Base-by-base conservation (phyloP, 2,888 invertebrate species). In the Hypomecis atomaria region DNA sequence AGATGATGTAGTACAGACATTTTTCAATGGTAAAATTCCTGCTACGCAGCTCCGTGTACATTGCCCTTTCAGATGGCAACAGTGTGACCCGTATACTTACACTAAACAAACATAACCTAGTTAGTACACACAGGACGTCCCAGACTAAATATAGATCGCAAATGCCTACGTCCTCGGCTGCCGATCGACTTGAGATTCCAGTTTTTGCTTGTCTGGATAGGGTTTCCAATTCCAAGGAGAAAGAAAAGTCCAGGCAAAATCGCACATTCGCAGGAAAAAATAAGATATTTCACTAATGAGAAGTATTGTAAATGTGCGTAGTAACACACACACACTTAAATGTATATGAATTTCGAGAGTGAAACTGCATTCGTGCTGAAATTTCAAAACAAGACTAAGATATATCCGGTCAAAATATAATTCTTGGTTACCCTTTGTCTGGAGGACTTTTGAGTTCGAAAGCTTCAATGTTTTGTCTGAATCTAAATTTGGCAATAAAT, bases 111-210 rank as follows among this genome's bases (percentile, higher is more conserved):
- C 37, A 9, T 45, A 44, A 10, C n/a, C n/a, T 11, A 37, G 37
- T 47, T 11, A 47, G 33, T 44, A 55, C 54, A 38, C 42, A 42
- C 10, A 61, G n/a, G 49, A 37, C 50, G 59, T 55, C 56, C 8
- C 50, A 36, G 59, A 40, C 64, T 65, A 65, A 37, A 65, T 65
- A 56, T 65, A 65, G 56, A 45, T 36, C 10, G 59, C 36, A 45
- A 59, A 57, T 36, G 63, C 59, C 63, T 54, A 43, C 53, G 37
- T 43, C 42, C 47, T 11, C 56, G 40, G 6, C 40, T 37, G 49
- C 13, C 59, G 61, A 13, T 47, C 49, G 56, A 42, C 56, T 56
- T 42, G 44, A 45, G 56, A 47, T 37, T 55, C 34, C 52, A 48
- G 34, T 58, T 63, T 63, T 63, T 59, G 44, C 48, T 54, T 33